A percentile compares a stretch with the other conserved stretches of the same genome.
Conservation (phyloP, 1,140 invertebrate species). For the Plutomurus gul region DNA sequence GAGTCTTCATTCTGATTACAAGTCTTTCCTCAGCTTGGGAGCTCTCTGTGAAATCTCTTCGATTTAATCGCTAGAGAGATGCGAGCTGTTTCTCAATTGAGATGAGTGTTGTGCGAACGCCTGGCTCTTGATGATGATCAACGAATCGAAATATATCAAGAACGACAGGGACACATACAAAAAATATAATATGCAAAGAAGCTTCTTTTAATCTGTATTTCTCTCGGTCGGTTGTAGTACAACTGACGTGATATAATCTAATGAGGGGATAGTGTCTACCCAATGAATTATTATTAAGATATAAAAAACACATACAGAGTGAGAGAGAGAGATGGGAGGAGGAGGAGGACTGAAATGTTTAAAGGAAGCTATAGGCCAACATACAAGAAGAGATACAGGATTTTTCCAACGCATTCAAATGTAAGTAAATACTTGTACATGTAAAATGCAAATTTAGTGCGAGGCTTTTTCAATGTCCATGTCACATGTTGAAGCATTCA, state of each 20-base stretch:
- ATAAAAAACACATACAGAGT: too few relatives aligned
- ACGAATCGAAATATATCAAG: background rate
- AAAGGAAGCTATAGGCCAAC: background rate
- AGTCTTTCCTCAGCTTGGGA: background rate
- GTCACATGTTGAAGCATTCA: slow-evolving; percentile 1
- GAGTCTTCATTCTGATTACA: background rate
- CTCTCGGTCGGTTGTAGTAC: too few relatives aligned
- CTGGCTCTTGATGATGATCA: background rate
- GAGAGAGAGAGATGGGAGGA: too few relatives aligned
- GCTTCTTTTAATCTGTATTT: too few relatives aligned
- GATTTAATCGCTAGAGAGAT: background rate
- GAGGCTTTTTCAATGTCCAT: slow-evolving; percentile 20
- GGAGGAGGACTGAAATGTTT: background rate
- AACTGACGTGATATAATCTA: too few relatives aligned
- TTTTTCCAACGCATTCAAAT: background rate
- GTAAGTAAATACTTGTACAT: background rate
- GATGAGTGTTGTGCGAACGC: background rate
- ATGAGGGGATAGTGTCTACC: too few relatives aligned
- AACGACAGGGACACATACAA: background rate
- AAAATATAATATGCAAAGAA: too few relatives aligned
- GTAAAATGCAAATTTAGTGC: too few relatives aligned
- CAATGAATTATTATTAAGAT: too few relatives aligned
- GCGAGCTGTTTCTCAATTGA: background rate
- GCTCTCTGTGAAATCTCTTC: background rate
- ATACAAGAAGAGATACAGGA: too few relatives aligned